Evolutionary conservation across 1,140 invertebrate species (phyloP).

Genomic region (Heliconius hermathena): DNA sequence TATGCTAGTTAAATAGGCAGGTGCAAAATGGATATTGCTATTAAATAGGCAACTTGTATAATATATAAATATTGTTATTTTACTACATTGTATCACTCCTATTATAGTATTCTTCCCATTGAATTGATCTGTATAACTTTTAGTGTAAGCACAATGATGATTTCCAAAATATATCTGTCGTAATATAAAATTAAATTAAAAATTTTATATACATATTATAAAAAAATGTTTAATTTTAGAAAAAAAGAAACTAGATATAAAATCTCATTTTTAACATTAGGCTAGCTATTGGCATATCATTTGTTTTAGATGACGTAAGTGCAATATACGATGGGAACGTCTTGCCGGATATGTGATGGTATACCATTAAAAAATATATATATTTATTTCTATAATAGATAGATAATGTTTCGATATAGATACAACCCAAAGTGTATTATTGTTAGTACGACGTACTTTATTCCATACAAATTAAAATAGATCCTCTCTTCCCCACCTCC

Average conservation of each 20-base stretch:
- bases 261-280: constrained; percentile 36
- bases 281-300: constrained; percentile 63
- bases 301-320: constrained; percentile 56
- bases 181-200: not conserved
- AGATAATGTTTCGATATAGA: constrained; percentile 24
- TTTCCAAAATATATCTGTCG: not conserved
- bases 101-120: not conserved
- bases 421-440: constrained; percentile 30
- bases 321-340: constrained; percentile 57
- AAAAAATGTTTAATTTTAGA: not conserved
- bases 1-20: not conserved
- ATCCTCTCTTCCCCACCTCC: not conserved
- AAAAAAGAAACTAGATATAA: not conserved
- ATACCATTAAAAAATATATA: constrained; percentile 34
- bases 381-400: constrained; percentile 38
- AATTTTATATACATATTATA: not conserved
- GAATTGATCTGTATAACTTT: not conserved
- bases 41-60: not conserved
- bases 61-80: constrained; percentile 11
- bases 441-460: constrained; percentile 5
- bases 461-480: not conserved
- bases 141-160: not conserved
- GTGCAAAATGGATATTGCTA: not conserved
- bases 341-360: constrained; percentile 63
- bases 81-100: not conserved